Evolutionary conservation across 2,888 invertebrate genomes (phyloP).

Genomic region (Nymphalis urticae): DNA sequence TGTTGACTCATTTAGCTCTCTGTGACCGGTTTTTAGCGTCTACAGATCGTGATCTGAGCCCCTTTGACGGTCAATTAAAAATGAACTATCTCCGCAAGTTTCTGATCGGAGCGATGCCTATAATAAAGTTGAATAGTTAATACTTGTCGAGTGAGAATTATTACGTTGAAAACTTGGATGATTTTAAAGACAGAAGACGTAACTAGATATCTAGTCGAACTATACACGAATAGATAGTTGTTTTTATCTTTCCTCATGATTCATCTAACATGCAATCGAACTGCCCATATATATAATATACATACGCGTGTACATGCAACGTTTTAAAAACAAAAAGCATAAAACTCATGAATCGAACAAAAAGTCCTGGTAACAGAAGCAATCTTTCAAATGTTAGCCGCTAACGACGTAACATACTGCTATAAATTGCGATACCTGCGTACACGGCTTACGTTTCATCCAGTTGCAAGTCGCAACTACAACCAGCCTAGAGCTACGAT

Average conservation of each 20-base stretch:
- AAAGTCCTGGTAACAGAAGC: conserved; percentile 7
- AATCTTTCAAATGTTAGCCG: conserved; percentile 25
- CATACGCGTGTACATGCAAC: too few species aligned
- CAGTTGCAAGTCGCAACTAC: conserved; percentile 21
- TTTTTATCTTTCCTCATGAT: too few species aligned
- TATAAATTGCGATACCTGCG: conserved; percentile 30
- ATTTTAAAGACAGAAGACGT: conserved; percentile 22
- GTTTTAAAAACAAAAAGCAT: too few species aligned
- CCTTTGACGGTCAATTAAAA: conserved; percentile 42
- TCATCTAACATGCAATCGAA: too few species aligned
- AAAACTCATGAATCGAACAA: not conserved
- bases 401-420: conserved; percentile 34
- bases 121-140: conserved; percentile 37
- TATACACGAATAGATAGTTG: not conserved
- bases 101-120: conserved; percentile 32
- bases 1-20: conserved; percentile 43
- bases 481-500: conserved; percentile 26
- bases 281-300: too few species aligned
- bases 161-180: conserved; percentile 22
- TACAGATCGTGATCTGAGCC: conserved; percentile 41
- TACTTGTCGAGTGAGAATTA: conserved; percentile 28
- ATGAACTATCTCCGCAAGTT: conserved; percentile 36
- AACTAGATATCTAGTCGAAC: conserved; percentile 3
- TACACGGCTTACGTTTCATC: conserved; percentile 22
- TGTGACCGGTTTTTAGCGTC: conserved; percentile 38